A percentile compares a stretch with the other conserved stretches of the same genome.
phyloP scores from a whole-genome alignment of 2,888 invertebrate species.

The Pachliopta kotzebuea region DNA sequence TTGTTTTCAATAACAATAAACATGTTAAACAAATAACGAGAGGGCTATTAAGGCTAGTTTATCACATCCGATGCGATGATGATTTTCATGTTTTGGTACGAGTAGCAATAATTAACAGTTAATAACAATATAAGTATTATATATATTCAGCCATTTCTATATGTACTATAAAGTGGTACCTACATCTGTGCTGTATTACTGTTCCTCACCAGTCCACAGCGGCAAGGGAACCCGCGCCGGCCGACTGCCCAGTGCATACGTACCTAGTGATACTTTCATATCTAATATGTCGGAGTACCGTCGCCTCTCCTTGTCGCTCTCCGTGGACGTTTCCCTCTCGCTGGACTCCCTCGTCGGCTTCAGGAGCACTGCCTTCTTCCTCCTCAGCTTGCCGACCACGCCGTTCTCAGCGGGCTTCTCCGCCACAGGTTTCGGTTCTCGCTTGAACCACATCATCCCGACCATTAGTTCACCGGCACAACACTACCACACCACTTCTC shows the following conservation, averaged over 20 bases:
- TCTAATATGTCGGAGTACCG: slow-evolving; percentile 73
- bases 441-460: slow-evolving; percentile 76
- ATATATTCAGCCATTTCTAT: slow-evolving; percentile 18
- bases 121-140: no score
- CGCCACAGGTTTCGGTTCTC: slow-evolving; percentile 64
- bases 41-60: no score
- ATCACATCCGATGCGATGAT: no score
- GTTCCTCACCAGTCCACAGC: slow-evolving; percentile 21
- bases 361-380: slow-evolving; percentile 63
- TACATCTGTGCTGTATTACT: no score
- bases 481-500: neutral
- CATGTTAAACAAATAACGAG: no score
- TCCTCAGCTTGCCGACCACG: slow-evolving; percentile 59
- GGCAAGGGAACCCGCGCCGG: slow-evolving; percentile 42
- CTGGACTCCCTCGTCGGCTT: slow-evolving; percentile 71
- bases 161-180: no score
- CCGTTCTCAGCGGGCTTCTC: slow-evolving; percentile 64
- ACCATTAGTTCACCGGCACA: slow-evolving; percentile 38
- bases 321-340: slow-evolving; percentile 71
- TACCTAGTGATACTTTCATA: slow-evolving; percentile 69
- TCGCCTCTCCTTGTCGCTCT: slow-evolving; percentile 71
- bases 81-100: no score
- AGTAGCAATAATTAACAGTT: no score
- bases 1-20: no score
- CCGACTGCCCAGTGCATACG: slow-evolving; percentile 39